Evolutionary conservation across 1,140 invertebrate species (phyloP), one percentile per base, ranked within the genome.

Genomic region (Euglossa dilemma): DNA sequence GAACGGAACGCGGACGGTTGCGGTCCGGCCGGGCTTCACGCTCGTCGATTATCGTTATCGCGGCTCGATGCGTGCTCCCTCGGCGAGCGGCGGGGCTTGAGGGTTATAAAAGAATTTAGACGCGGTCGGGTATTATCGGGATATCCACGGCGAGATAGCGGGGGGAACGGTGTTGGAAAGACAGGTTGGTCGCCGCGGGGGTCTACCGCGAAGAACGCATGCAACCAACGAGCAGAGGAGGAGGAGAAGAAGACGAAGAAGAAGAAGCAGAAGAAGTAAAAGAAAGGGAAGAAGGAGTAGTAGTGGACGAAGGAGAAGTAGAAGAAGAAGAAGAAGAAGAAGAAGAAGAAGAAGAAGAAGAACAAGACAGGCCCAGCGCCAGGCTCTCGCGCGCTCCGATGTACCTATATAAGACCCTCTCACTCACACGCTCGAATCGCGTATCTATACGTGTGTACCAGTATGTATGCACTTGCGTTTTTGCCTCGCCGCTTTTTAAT

Each of bases 51-150:
- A 88, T 90, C 89, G 89, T 87, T 91, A 90, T 91, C 89, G 86
- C 79, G 45, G 73, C 70, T 70, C 54, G 67, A 67, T 80, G 82
- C 74, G 82, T 82, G 80, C 89, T 92, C 92, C 92, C 93, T 92
- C 91, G 90, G 83, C 59, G 77, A 74, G 73, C 92, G 90, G 81
- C 43, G 71, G 75, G 66, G 84, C 82, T 76, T 83, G 89, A 78
- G 90, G 90, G 90, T 91, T 92, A 89, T 91, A 90, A 89, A 91
- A 92, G 92, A 93, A 93, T 91, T 91, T 91, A 92, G 91, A 92
- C 92, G 94, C 94, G 94, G 93, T 93, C 92, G 95, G 92, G 94
- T 91, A 92, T 92, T 92, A 93, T 93, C 90, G 90, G 91, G 84
- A 87, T 91, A 91, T 89, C 86, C 87, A 82, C 76, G 72, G 76